phyloP scores from a whole-genome alignment of 2,888 invertebrate species.

The Lasioglossum marginatum region DNA sequence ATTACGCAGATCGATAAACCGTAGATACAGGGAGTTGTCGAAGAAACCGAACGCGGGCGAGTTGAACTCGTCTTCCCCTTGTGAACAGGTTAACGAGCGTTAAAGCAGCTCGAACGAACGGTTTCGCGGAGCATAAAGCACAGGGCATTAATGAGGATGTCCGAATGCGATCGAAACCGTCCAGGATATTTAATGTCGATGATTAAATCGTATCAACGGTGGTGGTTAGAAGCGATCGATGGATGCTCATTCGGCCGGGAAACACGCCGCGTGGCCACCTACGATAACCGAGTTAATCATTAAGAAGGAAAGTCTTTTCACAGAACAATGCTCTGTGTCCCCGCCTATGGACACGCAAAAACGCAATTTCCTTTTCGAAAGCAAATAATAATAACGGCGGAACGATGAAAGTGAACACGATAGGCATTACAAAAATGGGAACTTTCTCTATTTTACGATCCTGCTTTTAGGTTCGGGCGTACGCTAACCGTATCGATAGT shows the following conservation, averaged over 20 bases:
- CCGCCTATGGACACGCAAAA: constrained; percentile 9
- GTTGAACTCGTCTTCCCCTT: neutral
- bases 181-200: neutral
- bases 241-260: neutral
- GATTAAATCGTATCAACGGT: neutral
- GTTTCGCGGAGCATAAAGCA: neutral
- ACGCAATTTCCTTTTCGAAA: constrained; percentile 54
- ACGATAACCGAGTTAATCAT: neutral
- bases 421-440: constrained; percentile 27
- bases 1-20: neutral
- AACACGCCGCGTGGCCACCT: neutral
- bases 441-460: constrained; percentile 51
- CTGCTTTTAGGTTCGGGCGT: constrained; percentile 3
- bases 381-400: constrained; percentile 55
- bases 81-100: constrained; percentile 2
- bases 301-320: constrained; percentile 28
- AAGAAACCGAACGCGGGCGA: neutral
- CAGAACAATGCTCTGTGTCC: constrained; percentile 17
- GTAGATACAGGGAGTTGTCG: neutral
- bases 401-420: constrained; percentile 49
- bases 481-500: constrained; percentile 19
- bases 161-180: neutral
- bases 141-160: neutral
- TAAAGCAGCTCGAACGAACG: neutral
- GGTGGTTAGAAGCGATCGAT: neutral